A percentile compares a stretch with the other conserved stretches of the same genome.
phyloP scores from a whole-genome alignment of 2,888 invertebrate species.

The Andrena trimmerana region DNA sequence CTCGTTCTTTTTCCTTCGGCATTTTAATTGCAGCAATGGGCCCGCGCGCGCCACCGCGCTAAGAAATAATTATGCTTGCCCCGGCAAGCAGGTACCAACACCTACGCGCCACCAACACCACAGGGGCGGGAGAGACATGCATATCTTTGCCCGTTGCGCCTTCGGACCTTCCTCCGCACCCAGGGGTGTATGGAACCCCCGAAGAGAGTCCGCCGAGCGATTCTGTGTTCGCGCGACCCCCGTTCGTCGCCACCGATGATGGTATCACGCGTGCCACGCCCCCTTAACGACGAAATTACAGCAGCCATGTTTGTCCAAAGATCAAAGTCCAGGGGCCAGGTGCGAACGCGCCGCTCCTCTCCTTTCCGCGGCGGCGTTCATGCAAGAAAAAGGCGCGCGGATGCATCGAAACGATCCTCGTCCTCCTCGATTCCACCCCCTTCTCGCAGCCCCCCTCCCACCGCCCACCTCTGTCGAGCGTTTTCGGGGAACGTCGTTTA shows the following conservation, averaged over 20 bases:
- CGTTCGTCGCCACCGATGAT: constrained; percentile 52
- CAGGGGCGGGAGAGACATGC: too few species aligned
- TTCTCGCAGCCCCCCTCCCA: too few species aligned
- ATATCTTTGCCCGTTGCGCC: constrained; percentile 14
- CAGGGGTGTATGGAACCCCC: constrained; percentile 60
- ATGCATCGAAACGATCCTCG: constrained; percentile 27
- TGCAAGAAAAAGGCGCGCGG: constrained; percentile 38
- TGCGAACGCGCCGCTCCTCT: constrained; percentile 60
- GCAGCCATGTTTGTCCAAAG: constrained; percentile 76
- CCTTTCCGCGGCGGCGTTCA: constrained; percentile 22
- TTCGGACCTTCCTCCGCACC: constrained; percentile 33
- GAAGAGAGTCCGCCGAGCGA: constrained; percentile 53
- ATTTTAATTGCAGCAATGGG: constrained; percentile 75
- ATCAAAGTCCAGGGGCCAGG: constrained; percentile 74
- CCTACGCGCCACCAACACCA: constrained; percentile 32
- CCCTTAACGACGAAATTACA: constrained; percentile 75
- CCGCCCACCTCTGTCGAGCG: neutral
- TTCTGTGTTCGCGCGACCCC: constrained; percentile 66
- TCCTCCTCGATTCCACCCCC: constrained; percentile 16
- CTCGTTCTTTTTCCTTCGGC: constrained; percentile 68
- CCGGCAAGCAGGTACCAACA: constrained; percentile 45
- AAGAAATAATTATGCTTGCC: constrained; percentile 74
- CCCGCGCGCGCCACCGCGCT: constrained; percentile 59
- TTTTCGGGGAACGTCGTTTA: constrained; percentile 13
- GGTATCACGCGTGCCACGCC: constrained; percentile 75